Conservation (phyloP, 2,888 invertebrate genomes). For the Mythimna vitellina region DNA sequence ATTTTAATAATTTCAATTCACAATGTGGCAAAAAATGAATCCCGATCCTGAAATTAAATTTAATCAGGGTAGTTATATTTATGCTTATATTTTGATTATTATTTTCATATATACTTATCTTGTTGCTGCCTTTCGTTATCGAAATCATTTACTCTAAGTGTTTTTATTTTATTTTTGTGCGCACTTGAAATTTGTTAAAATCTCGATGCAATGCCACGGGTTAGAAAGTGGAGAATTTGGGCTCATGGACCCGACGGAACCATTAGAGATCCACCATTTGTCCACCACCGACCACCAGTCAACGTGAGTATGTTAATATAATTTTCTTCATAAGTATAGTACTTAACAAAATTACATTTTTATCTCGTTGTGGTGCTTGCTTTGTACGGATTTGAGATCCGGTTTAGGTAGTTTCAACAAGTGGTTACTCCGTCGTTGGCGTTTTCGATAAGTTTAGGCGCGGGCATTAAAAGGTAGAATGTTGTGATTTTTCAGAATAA, state of each 20-base stretch:
- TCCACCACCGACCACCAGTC: background rate
- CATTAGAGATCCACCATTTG: background rate
- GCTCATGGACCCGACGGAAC: background rate
- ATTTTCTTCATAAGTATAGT: background rate
- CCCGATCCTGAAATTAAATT: too few species aligned
- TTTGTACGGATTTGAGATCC: background rate
- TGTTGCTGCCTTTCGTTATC: accelerated
- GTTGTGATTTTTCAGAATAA: background rate
- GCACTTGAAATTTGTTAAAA: background rate
- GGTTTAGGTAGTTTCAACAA: background rate
- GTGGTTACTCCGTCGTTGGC: background rate
- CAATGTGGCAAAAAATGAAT: too few species aligned
- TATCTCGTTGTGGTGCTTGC: background rate
- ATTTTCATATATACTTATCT: background rate
- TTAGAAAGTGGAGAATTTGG: background rate
- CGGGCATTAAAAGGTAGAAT: background rate
- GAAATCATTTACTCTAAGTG: background rate
- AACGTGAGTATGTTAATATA: constrained; percentile 14
- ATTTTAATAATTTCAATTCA: background rate
- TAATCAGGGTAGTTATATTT: background rate
- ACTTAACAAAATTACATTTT: background rate
- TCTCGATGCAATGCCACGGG: background rate
- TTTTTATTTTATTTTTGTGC: background rate
- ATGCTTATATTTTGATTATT: background rate
- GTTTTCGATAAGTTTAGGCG: constrained; percentile 1